Percentiles rank a stretch among this genome's conserved stretches.
phyloP scores from a whole-genome alignment of 2,113 vertebrate species.

The Thryonomys swinderianus region DNA sequence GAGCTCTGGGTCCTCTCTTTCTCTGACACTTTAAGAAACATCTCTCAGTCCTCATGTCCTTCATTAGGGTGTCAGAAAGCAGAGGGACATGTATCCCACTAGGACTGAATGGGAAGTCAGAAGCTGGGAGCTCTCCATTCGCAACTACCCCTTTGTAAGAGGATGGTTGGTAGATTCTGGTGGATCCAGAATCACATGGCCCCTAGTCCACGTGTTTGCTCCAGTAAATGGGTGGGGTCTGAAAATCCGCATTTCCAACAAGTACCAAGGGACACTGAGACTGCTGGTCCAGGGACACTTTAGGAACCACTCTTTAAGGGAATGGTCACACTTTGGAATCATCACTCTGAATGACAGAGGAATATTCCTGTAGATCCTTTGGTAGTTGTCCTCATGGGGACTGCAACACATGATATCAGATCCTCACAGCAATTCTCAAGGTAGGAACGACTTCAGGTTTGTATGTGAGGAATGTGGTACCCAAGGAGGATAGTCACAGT shows the following conservation, averaged over 20 bases:
- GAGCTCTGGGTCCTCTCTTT: background rate
- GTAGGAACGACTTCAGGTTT: background rate
- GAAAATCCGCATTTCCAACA: background rate
- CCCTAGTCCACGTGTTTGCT: fast-evolving
- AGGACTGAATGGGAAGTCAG: background rate
- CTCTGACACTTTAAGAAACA: background rate
- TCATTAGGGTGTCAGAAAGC: background rate
- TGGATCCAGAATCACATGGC: background rate
- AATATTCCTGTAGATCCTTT: background rate
- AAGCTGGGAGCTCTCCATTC: background rate
- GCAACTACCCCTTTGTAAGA: background rate
- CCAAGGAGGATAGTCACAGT: background rate
- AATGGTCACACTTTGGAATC: fast-evolving
- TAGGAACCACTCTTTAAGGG: background rate
- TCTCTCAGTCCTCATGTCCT: background rate
- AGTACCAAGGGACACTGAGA: too few species aligned
- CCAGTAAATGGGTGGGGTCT: too few species aligned
- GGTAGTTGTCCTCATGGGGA: background rate
- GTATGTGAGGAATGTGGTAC: background rate
- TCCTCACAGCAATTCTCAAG: background rate
- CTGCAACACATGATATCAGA: background rate
- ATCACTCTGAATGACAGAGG: background rate
- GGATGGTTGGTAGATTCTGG: too few species aligned
- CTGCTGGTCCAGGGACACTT: background rate
- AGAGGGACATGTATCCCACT: background rate